Base-by-base conservation (phyloP, 2,888 invertebrate species). In the Xestia rhomboidea region DNA sequence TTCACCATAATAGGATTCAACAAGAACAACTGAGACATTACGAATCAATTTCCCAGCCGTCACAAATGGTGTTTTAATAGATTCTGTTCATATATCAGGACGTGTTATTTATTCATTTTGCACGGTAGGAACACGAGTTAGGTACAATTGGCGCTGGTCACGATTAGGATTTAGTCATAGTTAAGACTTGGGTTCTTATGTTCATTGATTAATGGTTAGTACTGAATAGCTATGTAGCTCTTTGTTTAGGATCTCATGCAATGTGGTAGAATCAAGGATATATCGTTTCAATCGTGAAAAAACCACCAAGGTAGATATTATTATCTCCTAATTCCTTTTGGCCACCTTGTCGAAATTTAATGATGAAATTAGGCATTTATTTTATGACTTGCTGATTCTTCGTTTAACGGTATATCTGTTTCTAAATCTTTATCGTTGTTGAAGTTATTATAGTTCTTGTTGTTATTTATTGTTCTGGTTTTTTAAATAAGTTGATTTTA, bases 31-130 rank as follows among this genome's bases (percentile, higher is more conserved):
- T 68, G 44, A 69, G 64, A 66, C 44, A 71, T 64, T 46, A 57
- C 57, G 24, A 87, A 82, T 82, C 80, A 74, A 86, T 84, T 86
- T 74, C 51, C 68, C 73, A 83, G 67, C 67, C 73, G 64, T 68
- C 77, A 62, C 76, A 82, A 79, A 83, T 73, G 71, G 68, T 73
- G 63, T 79, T 73, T 64, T 63, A 84, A 79, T 84, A 77, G 68
- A 86, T 87, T 86, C 87, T 82, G 85, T 82, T 89, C 73, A 67
- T 85, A 85, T 82, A 84, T 66, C 64, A 71, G 74, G 68, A 64
- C 64, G 27, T 68, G 76, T 69, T 68, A 75, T 38, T 90, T 90
- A 89, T 82, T 79, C 76, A 90, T 90, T 90, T 81, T 68, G 73
- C 82, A 89, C 78, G 89, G 86, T 74, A 60, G 49, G 46, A 68